phyloP scores from a whole-genome alignment of 2,888 invertebrate genomes.

The Ctena decussata region DNA sequence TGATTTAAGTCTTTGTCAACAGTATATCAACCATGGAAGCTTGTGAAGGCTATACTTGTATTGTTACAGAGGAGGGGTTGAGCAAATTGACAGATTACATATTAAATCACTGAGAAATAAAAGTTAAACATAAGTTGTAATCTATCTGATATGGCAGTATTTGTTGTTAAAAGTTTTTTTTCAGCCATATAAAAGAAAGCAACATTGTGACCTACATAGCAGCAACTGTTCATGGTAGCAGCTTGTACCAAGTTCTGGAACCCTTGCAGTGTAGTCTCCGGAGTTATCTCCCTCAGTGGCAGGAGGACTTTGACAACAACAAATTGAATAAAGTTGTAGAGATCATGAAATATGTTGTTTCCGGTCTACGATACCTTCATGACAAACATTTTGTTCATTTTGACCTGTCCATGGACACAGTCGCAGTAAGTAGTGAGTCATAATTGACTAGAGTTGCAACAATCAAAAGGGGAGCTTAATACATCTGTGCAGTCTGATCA shows the following conservation, averaged over 20 bases:
- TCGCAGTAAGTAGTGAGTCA: conserved; percentile 71
- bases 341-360: conserved; percentile 61
- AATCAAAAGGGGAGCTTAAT: no score
- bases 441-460: no score
- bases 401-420: conserved; percentile 75
- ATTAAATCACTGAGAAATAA: no score
- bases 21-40: no score
- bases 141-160: no score
- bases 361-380: conserved; percentile 73
- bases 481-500: no score
- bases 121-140: no score
- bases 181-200: conserved; percentile 39
- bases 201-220: conserved; percentile 31
- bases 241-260: conserved; percentile 65
- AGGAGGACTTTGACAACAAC: conserved; percentile 35
- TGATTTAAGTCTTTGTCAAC: no score
- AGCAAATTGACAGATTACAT: no score
- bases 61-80: no score
- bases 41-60: no score
- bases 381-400: conserved; percentile 68
- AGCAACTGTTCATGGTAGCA: background rate
- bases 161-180: background rate
- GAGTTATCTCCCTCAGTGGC: conserved; percentile 29
- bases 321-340: conserved; percentile 50
- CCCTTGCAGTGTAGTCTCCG: conserved; percentile 65